phyloP scores from a whole-genome alignment of 1,140 invertebrate species.

The Meloidogyne chitwoodi region DNA sequence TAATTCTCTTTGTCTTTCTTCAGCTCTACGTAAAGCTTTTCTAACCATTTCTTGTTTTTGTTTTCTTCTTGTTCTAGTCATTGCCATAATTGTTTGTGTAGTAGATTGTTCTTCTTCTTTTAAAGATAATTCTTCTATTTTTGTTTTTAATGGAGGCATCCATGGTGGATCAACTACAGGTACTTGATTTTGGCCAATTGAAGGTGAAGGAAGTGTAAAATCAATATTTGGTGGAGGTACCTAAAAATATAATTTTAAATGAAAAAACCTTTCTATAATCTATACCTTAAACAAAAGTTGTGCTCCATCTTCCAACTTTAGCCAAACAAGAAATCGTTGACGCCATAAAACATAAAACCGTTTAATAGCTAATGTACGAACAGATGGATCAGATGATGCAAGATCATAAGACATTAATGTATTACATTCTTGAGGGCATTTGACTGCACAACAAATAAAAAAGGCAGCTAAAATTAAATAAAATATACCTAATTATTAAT shows the following conservation, averaged over 20 bases:
- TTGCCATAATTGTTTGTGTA: constrained; percentile 84
- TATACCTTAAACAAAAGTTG: constrained; percentile 82
- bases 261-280: neutral
- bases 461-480: constrained; percentile 73
- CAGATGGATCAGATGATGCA: constrained; percentile 74
- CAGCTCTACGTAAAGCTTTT: constrained; percentile 84
- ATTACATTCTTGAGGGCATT: constrained; percentile 78
- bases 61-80: constrained; percentile 94
- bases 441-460: constrained; percentile 84
- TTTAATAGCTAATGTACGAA: constrained; percentile 72
- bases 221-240: constrained; percentile 92
- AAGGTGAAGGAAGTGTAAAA: constrained; percentile 94
- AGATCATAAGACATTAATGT: constrained; percentile 81
- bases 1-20: constrained; percentile 86
- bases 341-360: constrained; percentile 93
- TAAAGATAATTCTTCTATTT: constrained; percentile 97
- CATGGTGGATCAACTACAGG: constrained; percentile 92
- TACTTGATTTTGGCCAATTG: constrained; percentile 87
- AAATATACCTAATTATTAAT: constrained; percentile 61
- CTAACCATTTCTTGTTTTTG: constrained; percentile 96
- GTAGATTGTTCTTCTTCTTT: constrained; percentile 94
- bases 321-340: constrained; percentile 95
- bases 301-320: constrained; percentile 93
- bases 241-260: neutral
- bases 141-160: constrained; percentile 93